phyloP scores from a whole-genome alignment of 2,888 invertebrate genomes.

The Zootermopsis nevadensis region DNA sequence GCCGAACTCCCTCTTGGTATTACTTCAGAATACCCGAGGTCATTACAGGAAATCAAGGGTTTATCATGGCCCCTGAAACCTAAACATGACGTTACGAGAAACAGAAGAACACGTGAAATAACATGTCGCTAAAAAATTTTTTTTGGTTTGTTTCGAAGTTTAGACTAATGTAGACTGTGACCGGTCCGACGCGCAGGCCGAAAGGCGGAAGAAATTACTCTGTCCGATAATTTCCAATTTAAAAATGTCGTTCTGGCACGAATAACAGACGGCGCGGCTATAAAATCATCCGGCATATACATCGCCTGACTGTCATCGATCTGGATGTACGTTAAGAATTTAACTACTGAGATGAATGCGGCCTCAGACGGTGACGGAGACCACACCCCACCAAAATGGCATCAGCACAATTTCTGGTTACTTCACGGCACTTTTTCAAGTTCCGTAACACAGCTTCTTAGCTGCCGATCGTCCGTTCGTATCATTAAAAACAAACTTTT shows the following conservation, averaged over 20 bases:
- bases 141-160: not conserved
- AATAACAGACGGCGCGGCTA: not conserved
- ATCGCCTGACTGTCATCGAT: not conserved
- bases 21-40: conserved; percentile 6
- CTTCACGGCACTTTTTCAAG: not conserved
- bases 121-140: not conserved
- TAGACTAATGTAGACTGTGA: not conserved
- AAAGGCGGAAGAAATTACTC: not conserved
- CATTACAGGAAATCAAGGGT: not conserved
- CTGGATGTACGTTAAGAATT: not conserved
- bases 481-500: not conserved
- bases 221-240: not conserved
- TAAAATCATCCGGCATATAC: not conserved
- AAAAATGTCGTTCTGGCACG: not conserved
- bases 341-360: not conserved
- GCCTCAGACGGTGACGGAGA: not conserved
- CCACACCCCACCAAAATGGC: not conserved
- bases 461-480: not conserved
- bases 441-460: not conserved
- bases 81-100: not conserved
- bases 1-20: conserved; percentile 11
- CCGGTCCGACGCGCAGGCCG: not conserved
- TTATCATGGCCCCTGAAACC: conserved; percentile 13
- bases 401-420: not conserved
- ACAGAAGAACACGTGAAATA: not conserved